A percentile compares a stretch with the other conserved stretches of the same genome.
Conservation (phyloP, 2,113 vertebrate species). For the Neogale vison region DNA sequence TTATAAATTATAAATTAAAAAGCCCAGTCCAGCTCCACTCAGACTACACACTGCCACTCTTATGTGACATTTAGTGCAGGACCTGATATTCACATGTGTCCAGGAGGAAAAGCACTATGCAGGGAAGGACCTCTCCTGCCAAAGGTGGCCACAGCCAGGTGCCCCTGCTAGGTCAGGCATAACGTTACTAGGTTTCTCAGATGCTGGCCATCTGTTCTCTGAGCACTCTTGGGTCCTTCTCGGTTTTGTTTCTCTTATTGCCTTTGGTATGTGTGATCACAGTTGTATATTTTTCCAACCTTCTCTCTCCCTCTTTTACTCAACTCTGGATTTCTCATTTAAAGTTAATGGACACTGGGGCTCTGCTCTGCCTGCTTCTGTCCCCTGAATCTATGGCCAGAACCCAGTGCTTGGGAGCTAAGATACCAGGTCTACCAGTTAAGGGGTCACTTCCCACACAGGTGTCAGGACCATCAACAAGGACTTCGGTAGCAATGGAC, state of each 20-base stretch:
- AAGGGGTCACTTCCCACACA: not conserved
- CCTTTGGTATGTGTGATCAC: not conserved
- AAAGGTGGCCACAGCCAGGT: not conserved
- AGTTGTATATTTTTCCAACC: conserved; percentile 45
- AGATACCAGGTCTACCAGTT: not conserved
- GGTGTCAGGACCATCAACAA: not conserved
- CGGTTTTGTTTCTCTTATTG: conserved; percentile 6
- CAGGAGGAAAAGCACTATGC: not conserved
- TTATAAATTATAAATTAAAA: not conserved
- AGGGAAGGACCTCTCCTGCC: not conserved
- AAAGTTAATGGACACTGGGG: not conserved
- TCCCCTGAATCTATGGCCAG: not conserved
- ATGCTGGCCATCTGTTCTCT: not conserved
- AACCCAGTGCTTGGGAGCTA: not conserved
- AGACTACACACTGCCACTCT: not conserved
- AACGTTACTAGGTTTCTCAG: not conserved
- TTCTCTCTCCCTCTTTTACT: not conserved
- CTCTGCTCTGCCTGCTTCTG: not conserved
- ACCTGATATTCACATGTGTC: not conserved
- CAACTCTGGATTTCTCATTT: not conserved
- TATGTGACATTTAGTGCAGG: not conserved
- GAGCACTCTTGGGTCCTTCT: not conserved
- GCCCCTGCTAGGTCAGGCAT: not conserved
- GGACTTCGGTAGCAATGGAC: not conserved
- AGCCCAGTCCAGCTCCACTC: not conserved